Conservation (phyloP, 2,888 invertebrate species). For the Synergus laeviventris region DNA sequence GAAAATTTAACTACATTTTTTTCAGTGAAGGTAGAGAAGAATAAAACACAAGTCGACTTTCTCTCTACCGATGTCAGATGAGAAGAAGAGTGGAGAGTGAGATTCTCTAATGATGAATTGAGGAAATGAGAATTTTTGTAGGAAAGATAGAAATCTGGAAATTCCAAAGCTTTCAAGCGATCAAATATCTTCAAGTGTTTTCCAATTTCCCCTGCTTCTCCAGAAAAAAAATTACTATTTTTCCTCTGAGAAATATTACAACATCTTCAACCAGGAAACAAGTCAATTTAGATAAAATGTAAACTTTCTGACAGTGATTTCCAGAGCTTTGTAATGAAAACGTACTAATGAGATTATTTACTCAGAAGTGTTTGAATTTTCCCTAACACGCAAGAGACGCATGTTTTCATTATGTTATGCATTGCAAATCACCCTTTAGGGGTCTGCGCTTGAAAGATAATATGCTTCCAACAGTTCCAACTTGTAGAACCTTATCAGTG, state of each 20-base stretch:
- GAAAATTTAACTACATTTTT: too few relatives aligned
- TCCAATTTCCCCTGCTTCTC: too few relatives aligned
- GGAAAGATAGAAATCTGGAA: not conserved
- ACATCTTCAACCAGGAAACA: not conserved
- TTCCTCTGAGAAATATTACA: not conserved
- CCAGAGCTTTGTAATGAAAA: not conserved
- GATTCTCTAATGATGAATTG: not conserved
- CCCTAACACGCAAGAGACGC: not conserved
- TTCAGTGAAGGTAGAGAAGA: not conserved
- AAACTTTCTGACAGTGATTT: not conserved
- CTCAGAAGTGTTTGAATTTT: slow-evolving; percentile 2
- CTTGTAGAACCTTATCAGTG: slow-evolving; percentile 24
- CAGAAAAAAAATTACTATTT: too few relatives aligned
- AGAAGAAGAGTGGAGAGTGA: not conserved
- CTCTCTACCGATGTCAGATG: not conserved
- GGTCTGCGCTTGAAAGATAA: slow-evolving; percentile 37
- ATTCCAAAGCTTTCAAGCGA: too few relatives aligned
- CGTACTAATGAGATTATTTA: not conserved
- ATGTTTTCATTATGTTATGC: slow-evolving; percentile 17
- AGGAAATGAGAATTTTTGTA: not conserved
- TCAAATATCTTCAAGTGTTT: too few relatives aligned
- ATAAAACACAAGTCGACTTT: not conserved
- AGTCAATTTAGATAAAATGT: slow-evolving; percentile 4
- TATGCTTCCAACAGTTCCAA: slow-evolving; percentile 12
- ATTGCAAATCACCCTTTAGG: slow-evolving; percentile 17